Conservation (phyloP, 2,113 vertebrate species). For the Cavia porcellus region DNA sequence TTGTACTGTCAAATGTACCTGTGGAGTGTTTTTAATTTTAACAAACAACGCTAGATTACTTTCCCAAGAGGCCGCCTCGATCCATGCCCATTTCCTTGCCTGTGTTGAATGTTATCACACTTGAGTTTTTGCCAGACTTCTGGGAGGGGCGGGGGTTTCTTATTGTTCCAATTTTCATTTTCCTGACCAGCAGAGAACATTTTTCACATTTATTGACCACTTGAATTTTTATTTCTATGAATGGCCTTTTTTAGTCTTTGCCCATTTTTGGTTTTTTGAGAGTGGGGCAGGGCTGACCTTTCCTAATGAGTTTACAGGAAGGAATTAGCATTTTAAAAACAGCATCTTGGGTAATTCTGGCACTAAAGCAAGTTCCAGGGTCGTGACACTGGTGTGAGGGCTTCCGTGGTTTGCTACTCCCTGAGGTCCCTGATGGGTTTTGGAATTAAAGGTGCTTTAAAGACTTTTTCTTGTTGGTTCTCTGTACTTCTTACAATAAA, state of each 20-base stretch:
- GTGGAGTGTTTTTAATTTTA: constrained; percentile 42
- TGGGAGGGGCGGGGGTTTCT: neutral
- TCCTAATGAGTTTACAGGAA: neutral
- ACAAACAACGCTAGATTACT: constrained; percentile 43
- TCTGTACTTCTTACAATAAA: constrained; percentile 32
- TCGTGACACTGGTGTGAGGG: too few relatives aligned
- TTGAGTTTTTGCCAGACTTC: constrained; percentile 48
- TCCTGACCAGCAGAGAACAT: constrained; percentile 60
- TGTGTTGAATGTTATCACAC: neutral
- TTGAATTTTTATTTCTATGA: constrained; percentile 45
- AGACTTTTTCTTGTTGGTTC: neutral
- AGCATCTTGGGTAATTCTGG: neutral
- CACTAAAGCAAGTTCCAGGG: neutral
- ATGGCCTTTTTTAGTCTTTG: constrained; percentile 8
- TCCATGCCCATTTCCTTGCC: constrained; percentile 41
- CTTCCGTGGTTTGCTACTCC: neutral
- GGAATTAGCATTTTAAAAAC: neutral
- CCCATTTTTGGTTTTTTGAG: neutral
- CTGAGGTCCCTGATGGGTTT: neutral
- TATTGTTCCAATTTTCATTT: constrained; percentile 67
- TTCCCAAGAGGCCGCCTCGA: constrained; percentile 10
- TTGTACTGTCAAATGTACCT: neutral
- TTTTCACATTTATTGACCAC: constrained; percentile 20
- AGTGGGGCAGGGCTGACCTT: neutral
- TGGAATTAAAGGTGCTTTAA: neutral